Evolutionary conservation across 2,797 vertebrate genomes (phyloP).

Genomic region (Chanos chanos): DNA sequence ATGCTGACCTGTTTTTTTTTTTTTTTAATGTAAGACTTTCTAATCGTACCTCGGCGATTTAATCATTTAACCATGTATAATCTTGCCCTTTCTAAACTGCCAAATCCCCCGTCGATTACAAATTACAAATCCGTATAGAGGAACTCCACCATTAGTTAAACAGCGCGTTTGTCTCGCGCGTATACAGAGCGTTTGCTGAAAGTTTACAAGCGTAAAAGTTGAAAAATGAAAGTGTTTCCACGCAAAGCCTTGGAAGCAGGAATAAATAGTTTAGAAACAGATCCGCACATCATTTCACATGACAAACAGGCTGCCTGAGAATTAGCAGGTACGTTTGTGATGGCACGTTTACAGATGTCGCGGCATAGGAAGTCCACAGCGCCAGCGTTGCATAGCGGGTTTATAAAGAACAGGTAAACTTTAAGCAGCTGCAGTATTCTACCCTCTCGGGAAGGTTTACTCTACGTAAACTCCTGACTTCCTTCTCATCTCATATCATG

Average conservation of each 20-base stretch:
- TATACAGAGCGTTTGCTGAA: conserved; percentile 21
- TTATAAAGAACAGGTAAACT: conserved; percentile 73
- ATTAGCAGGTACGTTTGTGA: conserved; percentile 30
- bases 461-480: conserved; percentile 68
- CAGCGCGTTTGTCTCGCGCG: not conserved
- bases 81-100: conserved; percentile 51
- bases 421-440: conserved; percentile 60
- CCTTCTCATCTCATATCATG: conserved; percentile 54
- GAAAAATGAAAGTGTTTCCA: conserved; percentile 24
- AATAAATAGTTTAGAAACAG: conserved; percentile 35
- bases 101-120: conserved; percentile 48
- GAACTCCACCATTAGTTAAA: not conserved
- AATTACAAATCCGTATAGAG: conserved; percentile 15
- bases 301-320: conserved; percentile 4
- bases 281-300: not conserved
- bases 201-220: conserved; percentile 39
- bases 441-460: conserved; percentile 57
- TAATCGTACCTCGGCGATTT: conserved; percentile 56
- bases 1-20: conserved; percentile 62
- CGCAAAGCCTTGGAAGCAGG: conserved; percentile 8
- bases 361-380: conserved; percentile 27
- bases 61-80: conserved; percentile 64
- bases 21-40: conserved; percentile 26
- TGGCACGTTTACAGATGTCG: not conserved
- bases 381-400: conserved; percentile 31